Evolutionary conservation across 1,140 invertebrate species (phyloP).

Genomic region (Scaptodrosophila lebanonensis): DNA sequence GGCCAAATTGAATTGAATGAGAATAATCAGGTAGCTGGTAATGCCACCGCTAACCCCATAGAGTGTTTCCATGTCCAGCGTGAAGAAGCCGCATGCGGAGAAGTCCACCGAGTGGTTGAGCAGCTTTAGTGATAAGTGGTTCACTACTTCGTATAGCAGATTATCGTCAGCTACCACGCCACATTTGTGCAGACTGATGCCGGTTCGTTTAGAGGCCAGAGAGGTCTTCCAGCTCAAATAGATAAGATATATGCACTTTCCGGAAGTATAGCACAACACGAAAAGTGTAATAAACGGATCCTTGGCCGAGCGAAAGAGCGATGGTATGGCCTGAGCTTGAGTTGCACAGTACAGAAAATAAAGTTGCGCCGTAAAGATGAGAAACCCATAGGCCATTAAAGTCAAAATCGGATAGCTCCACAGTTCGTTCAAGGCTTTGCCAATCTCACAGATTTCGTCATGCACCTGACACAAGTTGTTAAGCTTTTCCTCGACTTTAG

Average conservation of each 20-base stretch:
- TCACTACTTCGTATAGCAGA: conserved; percentile 73
- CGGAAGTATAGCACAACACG: conserved; percentile 63
- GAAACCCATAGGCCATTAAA: conserved; percentile 75
- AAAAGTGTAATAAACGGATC: conserved; percentile 64
- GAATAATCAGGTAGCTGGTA: conserved; percentile 74
- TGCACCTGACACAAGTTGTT: conserved; percentile 75
- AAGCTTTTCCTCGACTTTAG: conserved; percentile 71
- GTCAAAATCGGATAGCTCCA: conserved; percentile 76
- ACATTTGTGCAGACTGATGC: conserved; percentile 72
- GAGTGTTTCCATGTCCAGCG: conserved; percentile 75
- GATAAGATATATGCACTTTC: conserved; percentile 74
- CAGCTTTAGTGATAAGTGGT: conserved; percentile 73
- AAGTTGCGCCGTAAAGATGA: conserved; percentile 74
- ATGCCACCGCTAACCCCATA: conserved; percentile 76
- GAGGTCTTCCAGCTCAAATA: conserved; percentile 76
- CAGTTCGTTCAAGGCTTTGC: conserved; percentile 66
- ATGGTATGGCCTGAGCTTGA: conserved; percentile 59
- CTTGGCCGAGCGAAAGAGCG: conserved; percentile 69
- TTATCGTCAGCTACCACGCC: conserved; percentile 73
- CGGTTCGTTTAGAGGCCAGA: conserved; percentile 69
- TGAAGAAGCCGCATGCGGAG: conserved; percentile 75
- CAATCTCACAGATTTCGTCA: conserved; percentile 76
- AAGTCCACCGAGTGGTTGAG: conserved; percentile 76
- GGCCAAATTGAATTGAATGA: conserved; percentile 76
- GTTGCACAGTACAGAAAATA: conserved; percentile 75